Base-by-base conservation (phyloP, 2,113 vertebrate species). In the Reinhardtius hippoglossoides region DNA sequence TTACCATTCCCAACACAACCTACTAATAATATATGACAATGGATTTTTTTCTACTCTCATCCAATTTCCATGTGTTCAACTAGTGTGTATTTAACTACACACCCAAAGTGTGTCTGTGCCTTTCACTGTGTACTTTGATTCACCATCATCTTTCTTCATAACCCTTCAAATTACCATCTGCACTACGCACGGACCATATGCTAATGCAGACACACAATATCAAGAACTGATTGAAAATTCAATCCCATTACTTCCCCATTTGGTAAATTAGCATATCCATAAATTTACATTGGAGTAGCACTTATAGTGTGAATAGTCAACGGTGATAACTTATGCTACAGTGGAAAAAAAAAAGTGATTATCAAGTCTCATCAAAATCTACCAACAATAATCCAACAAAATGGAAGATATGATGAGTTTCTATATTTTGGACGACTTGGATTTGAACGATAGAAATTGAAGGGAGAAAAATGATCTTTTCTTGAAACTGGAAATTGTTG, bases 171-270 rank as follows among this genome's bases (percentile, higher is more conserved):
- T 78, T 57, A 68, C 24, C 67, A 71, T 70, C 61, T 46, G 13
- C 23, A 23, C 12, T 1, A 3, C 40, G 12, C 40, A 13, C 40
- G 9, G 40, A 23, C 54, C 16, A 26, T 23, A 78, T 83, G 75
- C 71, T 71, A 76, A 79, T 76, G 2, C 10, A 7, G 42, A 75
- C 46, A 20, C 55, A 80, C 73, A 69, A 57, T 76, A 31, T 68
- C n/a, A 27, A 12, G 14, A 67, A 67, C 14, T 31, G 26, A 42
- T 3, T 76, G 24, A 75, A 72, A 81, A 56, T 64, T 44, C 44
- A 16, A 20, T 52, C 5, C 62, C 21, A 37, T 79, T 65, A 86
- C 74, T 69, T 77, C 66, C 27, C 54, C 64, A 61, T 87, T 85
- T 70, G 14, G 14, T 20, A 44, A 67, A 78, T 83, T 71, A 67